Evolutionary conservation across 2,113 vertebrate species (phyloP), one percentile per base, ranked within the genome.

Genomic region (Elgaria multicarinata): DNA sequence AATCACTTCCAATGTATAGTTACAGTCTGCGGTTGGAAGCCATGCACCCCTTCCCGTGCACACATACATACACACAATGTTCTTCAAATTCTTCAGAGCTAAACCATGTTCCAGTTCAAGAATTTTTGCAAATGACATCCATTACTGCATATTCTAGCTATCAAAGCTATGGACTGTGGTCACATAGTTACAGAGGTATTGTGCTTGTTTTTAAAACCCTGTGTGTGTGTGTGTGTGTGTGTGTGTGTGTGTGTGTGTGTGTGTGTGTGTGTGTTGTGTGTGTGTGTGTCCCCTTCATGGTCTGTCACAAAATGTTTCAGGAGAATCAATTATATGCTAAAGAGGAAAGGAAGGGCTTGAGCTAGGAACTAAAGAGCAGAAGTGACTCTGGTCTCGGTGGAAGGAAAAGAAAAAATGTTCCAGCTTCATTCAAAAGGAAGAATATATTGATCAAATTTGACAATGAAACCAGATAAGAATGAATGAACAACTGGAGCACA

Each of bases 281-380:
- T 42, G 20, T 24, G 8, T 1, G 58, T 4, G 62, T 14, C 28
- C 42, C 64, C 50, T 86, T 82, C 36, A 64, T 7, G 14, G n/a
- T 58, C 78, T 81, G 72, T 42, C 36, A 83, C 26, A 83, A 89
- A 42, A 20, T 9, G 5, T 24, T 91, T 80, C 26, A 26, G 33
- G 24, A 75, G 28, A 77, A 64, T 92, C 71, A 88, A 53, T 79
- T 50, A 87, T 36, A 66, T 91, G 26, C 31, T 18, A n/a, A 82
- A 87, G 42, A 12, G 33, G 33, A 89, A 13, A 91, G 31, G 18
- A 42, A 42, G 12, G 0, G 74, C 66, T 90, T 74, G 33, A 3
- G 28, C 24, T 62, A 31, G 89, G 39, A 82, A 26, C 39, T 50
- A 76, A 53, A 84, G 46, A 28, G 77, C 53, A 6, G 62, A 31